Percentiles rank a stretch among this genome's conserved stretches.
phyloP scores from a whole-genome alignment of 2,888 invertebrate genomes.

The Catotricha subobsoleta region DNA sequence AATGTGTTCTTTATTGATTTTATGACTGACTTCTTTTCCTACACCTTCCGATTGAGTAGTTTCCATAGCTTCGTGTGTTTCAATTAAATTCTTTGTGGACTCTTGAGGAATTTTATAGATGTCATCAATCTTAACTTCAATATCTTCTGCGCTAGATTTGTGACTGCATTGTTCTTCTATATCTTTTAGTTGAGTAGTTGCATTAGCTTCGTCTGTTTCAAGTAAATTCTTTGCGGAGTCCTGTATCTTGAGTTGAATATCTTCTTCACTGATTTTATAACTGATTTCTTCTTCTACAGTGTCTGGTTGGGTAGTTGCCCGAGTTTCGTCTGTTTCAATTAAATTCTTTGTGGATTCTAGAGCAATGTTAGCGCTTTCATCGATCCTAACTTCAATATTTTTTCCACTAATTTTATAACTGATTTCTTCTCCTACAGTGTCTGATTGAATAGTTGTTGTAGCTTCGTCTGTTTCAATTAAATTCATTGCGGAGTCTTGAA shows the following conservation, averaged over 20 bases:
- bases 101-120: too few relatives aligned
- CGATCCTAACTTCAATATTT: slow-evolving; percentile 4
- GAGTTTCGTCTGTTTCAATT: too few relatives aligned
- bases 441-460: neutral
- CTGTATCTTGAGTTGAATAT: neutral
- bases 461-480: neutral
- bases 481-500: neutral
- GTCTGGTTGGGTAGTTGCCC: too few relatives aligned
- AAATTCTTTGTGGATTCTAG: too few relatives aligned
- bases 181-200: neutral
- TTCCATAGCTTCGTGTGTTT: too few relatives aligned
- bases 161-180: neutral
- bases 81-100: too few relatives aligned
- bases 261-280: neutral
- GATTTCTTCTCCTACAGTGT: neutral
- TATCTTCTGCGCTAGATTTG: slow-evolving; percentile 7
- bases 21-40: too few relatives aligned
- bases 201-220: neutral
- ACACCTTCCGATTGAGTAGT: too few relatives aligned
- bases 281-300: too few relatives aligned
- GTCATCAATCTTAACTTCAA: too few relatives aligned
- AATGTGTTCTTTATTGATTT: too few relatives aligned
- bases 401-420: slow-evolving; percentile 2
- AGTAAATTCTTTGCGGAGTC: neutral
- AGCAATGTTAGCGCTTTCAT: too few relatives aligned